Percentiles rank a stretch among this genome's conserved stretches.
Conservation (phyloP, 2,113 vertebrate species). For the Forbesichthys agassizii region DNA sequence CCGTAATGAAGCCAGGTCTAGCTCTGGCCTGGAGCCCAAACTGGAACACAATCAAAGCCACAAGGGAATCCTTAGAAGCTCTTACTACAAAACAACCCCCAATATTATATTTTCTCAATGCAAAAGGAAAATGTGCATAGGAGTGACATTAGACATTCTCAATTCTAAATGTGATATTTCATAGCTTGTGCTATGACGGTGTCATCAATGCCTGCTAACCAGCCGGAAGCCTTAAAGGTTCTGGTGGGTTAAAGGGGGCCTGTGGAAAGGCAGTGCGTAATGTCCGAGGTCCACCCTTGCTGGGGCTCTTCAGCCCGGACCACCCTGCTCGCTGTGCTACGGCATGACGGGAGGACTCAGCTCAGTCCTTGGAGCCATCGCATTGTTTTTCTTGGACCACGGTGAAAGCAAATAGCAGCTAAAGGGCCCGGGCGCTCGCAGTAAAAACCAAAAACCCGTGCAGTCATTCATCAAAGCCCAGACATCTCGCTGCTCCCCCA, state of each 20-base stretch:
- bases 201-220: conserved; percentile 48
- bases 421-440: conserved; percentile 83
- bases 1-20: conserved; percentile 74
- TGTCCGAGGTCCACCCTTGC: conserved; percentile 54
- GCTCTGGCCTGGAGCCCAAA: conserved; percentile 66
- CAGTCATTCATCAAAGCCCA: conserved; percentile 92
- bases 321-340: conserved; percentile 86
- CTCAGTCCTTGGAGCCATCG: conserved; percentile 87
- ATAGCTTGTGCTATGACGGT: conserved; percentile 44
- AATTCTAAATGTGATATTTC: conserved; percentile 56
- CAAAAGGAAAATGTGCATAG: conserved; percentile 27
- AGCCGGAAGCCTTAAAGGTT: conserved; percentile 44
- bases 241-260: conserved; percentile 34
- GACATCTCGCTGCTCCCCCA: conserved; percentile 86
- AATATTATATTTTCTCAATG: conserved; percentile 2
- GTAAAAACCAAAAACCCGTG: conserved; percentile 89
- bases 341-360: conserved; percentile 85
- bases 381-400: conserved; percentile 96
- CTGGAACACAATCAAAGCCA: conserved; percentile 70
- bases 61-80: conserved; percentile 48
- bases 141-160: conserved; percentile 22
- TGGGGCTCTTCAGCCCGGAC: conserved; percentile 71
- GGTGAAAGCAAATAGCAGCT: conserved; percentile 96
- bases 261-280: conserved; percentile 46
- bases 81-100: conserved; percentile 53